These are phyloP conservation scores for Nephrotoma flavescens DNA, from an alignment of 2,888 invertebrate genomes.

Conservation along the genomic window DNA sequence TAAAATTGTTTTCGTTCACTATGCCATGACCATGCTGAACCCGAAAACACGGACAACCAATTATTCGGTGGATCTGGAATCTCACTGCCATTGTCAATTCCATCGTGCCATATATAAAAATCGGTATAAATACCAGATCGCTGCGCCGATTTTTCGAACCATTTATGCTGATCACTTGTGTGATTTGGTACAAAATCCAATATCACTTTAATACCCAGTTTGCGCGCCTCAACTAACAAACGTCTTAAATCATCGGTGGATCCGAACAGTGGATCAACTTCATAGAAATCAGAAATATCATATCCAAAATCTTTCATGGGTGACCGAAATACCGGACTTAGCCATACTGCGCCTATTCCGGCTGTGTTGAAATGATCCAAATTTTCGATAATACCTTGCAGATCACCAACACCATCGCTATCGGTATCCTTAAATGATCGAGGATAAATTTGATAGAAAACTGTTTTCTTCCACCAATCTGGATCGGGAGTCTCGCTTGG, in stretches of 20 bases:
- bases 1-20: constrained; percentile 53
- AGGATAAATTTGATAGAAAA: constrained; percentile 64
- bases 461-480: constrained; percentile 63
- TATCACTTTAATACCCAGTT: constrained; percentile 26
- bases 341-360: constrained; percentile 50
- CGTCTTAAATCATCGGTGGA: constrained; percentile 52
- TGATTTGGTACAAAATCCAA: constrained; percentile 41
- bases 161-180: constrained; percentile 29
- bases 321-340: constrained; percentile 47
- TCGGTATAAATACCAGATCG: constrained; percentile 46
- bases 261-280: constrained; percentile 54
- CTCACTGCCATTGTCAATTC: constrained; percentile 11
- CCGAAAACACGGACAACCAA: constrained; percentile 43
- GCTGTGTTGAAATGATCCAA: constrained; percentile 49
- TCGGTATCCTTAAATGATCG: constrained; percentile 60
- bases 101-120: constrained; percentile 48
- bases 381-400: constrained; percentile 41
- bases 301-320: constrained; percentile 69
- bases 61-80: constrained; percentile 35
- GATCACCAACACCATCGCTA: constrained; percentile 61
- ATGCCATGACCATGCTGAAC: constrained; percentile 60
- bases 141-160: constrained; percentile 54
- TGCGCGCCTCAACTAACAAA: constrained; percentile 38
- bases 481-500: background rate
- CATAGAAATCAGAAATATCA: constrained; percentile 54